A percentile compares a stretch with the other conserved stretches of the same genome.
Conservation (phyloP, 2,888 invertebrate species). For the Silvanus unidentatus region DNA sequence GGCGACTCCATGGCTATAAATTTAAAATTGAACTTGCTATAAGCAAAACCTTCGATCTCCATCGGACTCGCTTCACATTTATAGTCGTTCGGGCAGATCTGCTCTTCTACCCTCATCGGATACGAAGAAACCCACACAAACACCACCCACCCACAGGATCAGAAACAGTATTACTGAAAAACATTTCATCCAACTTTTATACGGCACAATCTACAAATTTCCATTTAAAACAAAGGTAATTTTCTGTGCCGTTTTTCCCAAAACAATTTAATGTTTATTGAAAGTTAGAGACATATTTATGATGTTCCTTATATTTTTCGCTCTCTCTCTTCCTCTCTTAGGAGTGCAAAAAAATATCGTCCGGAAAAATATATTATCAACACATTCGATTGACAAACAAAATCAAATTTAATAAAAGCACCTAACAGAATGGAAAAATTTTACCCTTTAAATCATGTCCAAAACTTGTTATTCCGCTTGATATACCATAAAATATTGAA, state of each 20-base stretch:
- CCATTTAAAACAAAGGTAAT: background rate
- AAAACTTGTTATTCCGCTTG: conserved; percentile 39
- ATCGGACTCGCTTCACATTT: conserved; percentile 22
- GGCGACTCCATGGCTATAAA: conserved; percentile 36
- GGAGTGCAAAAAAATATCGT: background rate
- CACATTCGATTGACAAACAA: too few relatives aligned
- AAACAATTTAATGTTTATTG: too few relatives aligned
- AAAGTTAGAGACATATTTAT: too few relatives aligned
- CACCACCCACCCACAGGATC: too few relatives aligned
- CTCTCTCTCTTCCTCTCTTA: background rate
- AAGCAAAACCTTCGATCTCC: conserved; percentile 36
- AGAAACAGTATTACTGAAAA: too few relatives aligned
- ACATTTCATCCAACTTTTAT: background rate
- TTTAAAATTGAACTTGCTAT: conserved; percentile 39
- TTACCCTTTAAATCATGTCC: conserved; percentile 26
- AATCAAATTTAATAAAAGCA: too few relatives aligned
- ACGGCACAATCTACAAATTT: background rate
- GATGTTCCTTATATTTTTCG: too few relatives aligned
- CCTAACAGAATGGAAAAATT: conserved; percentile 18
- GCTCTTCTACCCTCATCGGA: background rate
- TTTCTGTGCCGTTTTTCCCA: too few relatives aligned
- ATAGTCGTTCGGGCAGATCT: conserved; percentile 6
- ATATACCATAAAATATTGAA: conserved; percentile 31
- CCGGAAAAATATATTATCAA: too few relatives aligned
- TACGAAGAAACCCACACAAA: too few relatives aligned